These are phyloP conservation scores for Chloropsis hardwickii DNA, from an alignment of 2,113 vertebrate species.

Conservation along the genomic window DNA sequence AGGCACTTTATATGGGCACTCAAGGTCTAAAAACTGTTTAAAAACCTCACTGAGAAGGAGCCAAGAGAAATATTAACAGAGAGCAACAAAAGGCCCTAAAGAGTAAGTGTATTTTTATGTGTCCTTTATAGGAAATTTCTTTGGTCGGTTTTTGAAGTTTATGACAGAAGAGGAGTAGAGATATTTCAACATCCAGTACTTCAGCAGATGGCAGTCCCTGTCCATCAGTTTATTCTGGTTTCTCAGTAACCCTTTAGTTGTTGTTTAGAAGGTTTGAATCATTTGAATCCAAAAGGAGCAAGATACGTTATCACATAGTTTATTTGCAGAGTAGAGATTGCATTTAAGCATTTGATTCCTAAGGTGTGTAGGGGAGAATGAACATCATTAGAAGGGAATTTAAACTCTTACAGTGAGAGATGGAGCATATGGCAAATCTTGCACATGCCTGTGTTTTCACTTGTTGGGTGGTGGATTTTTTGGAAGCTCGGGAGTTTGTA, in stretches of 20 bases:
- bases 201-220: neutral
- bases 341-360: accelerated
- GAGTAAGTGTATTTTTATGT: neutral
- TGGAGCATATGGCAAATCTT: neutral
- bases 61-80: neutral
- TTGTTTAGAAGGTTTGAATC: neutral
- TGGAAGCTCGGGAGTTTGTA: no score
- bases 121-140: constrained; percentile 49
- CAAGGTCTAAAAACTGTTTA: neutral
- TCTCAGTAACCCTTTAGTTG: neutral
- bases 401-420: neutral
- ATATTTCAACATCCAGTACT: neutral
- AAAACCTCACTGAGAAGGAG: neutral
- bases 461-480: no score
- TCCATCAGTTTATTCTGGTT: neutral
- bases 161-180: neutral
- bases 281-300: neutral
- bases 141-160: neutral
- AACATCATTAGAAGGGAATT: neutral
- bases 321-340: neutral
- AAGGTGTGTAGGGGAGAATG: neutral
- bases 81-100: neutral
- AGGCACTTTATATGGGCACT: constrained; percentile 19
- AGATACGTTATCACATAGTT: neutral
- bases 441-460: neutral